These are phyloP conservation scores for Graphium colonna DNA, from an alignment of 2,888 invertebrate species.

Conservation along the genomic window DNA sequence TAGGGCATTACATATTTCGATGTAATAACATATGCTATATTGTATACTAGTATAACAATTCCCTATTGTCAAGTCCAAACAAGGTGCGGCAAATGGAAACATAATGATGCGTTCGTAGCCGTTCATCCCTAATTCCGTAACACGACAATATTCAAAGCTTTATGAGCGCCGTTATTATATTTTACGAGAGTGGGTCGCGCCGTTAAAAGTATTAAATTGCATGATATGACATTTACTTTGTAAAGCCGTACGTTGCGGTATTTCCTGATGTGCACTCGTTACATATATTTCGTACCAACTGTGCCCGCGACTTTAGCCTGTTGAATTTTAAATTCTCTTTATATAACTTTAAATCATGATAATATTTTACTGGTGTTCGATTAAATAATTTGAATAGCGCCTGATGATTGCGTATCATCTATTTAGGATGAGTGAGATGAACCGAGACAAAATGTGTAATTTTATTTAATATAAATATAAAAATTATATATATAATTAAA, in stretches of 20 bases:
- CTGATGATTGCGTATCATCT: no score
- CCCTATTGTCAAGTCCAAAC: not conserved
- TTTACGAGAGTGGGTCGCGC: slow-evolving; percentile 5
- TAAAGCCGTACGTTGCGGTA: not conserved
- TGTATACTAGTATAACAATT: no score
- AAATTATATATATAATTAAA: no score
- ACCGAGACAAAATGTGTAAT: no score
- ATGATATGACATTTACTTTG: slow-evolving; percentile 20
- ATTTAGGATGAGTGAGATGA: no score
- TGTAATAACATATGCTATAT: no score
- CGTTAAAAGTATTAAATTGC: slow-evolving; percentile 15
- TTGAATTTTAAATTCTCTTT: not conserved
- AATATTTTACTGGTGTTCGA: no score
- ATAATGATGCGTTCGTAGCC: not conserved
- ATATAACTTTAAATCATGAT: no score
- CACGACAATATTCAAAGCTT: slow-evolving; percentile 7
- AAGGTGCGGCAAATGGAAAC: not conserved
- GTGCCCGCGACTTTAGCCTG: not conserved
- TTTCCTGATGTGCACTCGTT: not conserved
- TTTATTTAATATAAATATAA: no score
- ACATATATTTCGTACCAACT: not conserved
- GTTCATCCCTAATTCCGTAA: not conserved
- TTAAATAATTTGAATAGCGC: no score
- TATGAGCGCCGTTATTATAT: slow-evolving; percentile 7
- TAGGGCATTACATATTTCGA: no score